Evolutionary conservation across 2,113 vertebrate species (phyloP).

Genomic region (Cavia aperea): DNA sequence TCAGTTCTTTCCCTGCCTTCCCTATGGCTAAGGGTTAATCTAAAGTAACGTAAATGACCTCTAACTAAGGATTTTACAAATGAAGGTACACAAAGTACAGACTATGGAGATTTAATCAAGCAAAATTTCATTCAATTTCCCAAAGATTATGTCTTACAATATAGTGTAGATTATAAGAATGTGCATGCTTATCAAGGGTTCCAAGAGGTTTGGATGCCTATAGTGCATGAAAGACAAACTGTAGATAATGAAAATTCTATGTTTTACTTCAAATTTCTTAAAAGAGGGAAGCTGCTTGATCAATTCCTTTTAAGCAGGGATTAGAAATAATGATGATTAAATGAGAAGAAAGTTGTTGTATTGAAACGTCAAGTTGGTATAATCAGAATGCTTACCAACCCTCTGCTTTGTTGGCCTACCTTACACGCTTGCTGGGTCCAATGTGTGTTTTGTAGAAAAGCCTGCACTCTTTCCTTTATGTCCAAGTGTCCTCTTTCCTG

Average conservation of each 20-base stretch:
- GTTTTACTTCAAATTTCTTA: not conserved
- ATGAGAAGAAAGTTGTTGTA: not conserved
- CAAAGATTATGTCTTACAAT: not conserved
- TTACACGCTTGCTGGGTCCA: not conserved
- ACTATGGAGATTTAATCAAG: not conserved
- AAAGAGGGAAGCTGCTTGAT: not conserved
- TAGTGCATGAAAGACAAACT: not conserved
- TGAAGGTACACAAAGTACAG: not conserved
- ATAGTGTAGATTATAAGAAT: not conserved
- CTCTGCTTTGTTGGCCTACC: not conserved
- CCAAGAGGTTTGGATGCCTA: not conserved
- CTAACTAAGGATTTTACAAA: not conserved
- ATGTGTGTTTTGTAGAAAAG: not conserved
- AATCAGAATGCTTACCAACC: not conserved
- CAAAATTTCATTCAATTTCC: not conserved
- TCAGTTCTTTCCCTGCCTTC: not conserved
- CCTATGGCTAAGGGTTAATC: not conserved
- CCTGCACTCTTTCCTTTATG: not conserved
- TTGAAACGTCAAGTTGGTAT: not conserved
- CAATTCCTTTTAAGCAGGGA: not conserved
- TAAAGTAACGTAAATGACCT: not conserved
- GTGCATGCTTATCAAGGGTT: not conserved
- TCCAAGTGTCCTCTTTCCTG: accelerated
- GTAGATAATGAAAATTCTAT: not conserved
- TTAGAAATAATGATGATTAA: not conserved